Conservation (phyloP, 2,888 invertebrate species). For the Cyrtodaria siliqua region DNA sequence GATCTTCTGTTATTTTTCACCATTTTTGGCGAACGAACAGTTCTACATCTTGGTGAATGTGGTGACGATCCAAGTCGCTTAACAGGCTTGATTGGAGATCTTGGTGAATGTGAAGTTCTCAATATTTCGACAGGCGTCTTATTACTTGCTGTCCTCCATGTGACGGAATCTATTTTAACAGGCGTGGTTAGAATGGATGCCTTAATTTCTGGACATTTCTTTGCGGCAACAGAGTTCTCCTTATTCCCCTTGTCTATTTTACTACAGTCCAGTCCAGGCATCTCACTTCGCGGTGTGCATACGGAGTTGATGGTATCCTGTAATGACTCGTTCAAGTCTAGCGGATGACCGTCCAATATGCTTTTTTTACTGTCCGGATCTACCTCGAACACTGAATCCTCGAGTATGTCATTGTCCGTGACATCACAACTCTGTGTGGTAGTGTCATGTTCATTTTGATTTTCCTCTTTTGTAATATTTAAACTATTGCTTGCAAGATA, state of each 20-base stretch:
- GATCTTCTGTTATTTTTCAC: constrained; percentile 43
- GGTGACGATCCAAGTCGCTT: constrained; percentile 78
- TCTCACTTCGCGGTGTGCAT: constrained; percentile 68
- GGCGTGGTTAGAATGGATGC: constrained; percentile 63
- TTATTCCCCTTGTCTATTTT: constrained; percentile 35
- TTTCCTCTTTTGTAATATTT: too few species aligned
- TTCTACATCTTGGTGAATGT: constrained; percentile 48
- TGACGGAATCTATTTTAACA: constrained; percentile 47
- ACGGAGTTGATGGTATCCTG: constrained; percentile 70
- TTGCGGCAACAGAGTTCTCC: constrained; percentile 21
- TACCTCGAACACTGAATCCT: constrained; percentile 31
- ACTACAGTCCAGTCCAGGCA: constrained; percentile 18
- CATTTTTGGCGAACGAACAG: constrained; percentile 58
- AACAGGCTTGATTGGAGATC: constrained; percentile 77
- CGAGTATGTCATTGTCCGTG: background rate
- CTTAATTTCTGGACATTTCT: constrained; percentile 59
- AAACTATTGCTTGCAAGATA: background rate
- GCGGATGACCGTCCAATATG: constrained; percentile 42
- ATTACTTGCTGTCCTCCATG: constrained; percentile 68
- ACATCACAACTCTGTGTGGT: too few species aligned
- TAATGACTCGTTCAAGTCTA: constrained; percentile 63
- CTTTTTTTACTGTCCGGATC: constrained; percentile 6
- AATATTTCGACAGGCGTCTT: constrained; percentile 71
- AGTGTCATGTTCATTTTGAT: too few species aligned
- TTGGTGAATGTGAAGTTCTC: constrained; percentile 53